Evolutionary conservation across 2,888 invertebrate species (phyloP).

Genomic region (Quadroppia sp.): DNA sequence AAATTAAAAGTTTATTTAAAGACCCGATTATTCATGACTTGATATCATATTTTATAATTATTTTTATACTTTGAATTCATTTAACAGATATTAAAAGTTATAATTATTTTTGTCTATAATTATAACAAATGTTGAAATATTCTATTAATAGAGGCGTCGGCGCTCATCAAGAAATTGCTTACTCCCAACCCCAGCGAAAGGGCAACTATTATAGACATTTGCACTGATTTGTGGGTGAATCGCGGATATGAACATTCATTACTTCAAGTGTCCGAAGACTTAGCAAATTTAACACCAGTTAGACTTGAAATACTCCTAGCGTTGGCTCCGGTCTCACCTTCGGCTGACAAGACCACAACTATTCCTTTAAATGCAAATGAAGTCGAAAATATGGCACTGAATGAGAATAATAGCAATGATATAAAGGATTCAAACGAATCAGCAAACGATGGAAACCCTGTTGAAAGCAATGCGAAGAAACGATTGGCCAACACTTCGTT

Average conservation of each 20-base stretch:
- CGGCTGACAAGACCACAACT: slow-evolving; percentile 40
- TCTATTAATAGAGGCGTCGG: slow-evolving; percentile 72
- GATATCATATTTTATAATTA: too few species aligned
- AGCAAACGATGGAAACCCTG: background rate
- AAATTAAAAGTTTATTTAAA: too few species aligned
- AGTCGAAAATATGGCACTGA: slow-evolving; percentile 8
- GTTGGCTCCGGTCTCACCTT: slow-evolving; percentile 62
- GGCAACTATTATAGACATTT: slow-evolving; percentile 89
- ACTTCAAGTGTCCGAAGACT: slow-evolving; percentile 75
- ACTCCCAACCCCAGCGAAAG: slow-evolving; percentile 83
- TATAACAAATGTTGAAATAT: slow-evolving; percentile 46
- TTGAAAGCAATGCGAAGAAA: slow-evolving; percentile 37
- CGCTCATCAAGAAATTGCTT: slow-evolving; percentile 87
- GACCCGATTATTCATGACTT: too few species aligned
- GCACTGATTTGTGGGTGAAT: slow-evolving; percentile 97
- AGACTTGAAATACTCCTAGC: slow-evolving; percentile 78
- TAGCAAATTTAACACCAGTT: slow-evolving; percentile 86
- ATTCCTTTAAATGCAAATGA: slow-evolving; percentile 28
- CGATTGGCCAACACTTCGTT: slow-evolving; percentile 45
- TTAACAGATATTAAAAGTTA: too few species aligned
- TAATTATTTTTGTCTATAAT: too few species aligned
- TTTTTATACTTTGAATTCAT: too few species aligned
- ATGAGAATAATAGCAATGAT: background rate
- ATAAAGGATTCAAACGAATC: background rate
- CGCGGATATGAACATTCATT: slow-evolving; percentile 72